These are phyloP conservation scores for Turdus rufiventris DNA, from an alignment of 2,113 vertebrate species.

Conservation along the genomic window DNA sequence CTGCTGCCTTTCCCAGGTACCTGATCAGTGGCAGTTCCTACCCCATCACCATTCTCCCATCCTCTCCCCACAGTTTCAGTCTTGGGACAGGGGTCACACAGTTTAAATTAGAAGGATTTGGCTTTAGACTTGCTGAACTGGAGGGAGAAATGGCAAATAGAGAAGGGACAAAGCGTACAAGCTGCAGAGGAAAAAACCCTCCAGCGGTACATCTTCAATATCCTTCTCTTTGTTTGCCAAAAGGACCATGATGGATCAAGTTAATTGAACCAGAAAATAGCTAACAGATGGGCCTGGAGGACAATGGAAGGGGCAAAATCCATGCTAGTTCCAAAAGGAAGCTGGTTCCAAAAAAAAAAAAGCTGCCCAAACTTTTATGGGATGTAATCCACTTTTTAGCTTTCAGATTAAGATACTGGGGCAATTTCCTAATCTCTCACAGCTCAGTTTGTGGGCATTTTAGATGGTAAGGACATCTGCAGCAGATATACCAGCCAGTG, in stretches of 20 bases:
- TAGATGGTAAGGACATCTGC: background rate
- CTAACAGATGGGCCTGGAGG: background rate
- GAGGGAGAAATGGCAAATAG: background rate
- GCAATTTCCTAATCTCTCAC: background rate
- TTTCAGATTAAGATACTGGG: background rate
- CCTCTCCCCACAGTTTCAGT: background rate
- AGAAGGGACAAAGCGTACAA: background rate
- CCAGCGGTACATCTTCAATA: background rate
- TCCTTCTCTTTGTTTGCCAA: background rate
- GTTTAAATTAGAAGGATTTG: background rate
- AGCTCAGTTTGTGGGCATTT: background rate
- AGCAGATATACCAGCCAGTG: background rate
- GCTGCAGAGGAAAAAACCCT: background rate
- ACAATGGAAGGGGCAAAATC: background rate
- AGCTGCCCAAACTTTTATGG: background rate
- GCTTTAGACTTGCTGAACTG: background rate
- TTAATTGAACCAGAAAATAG: constrained; percentile 6
- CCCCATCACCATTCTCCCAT: background rate
- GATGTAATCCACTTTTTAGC: background rate
- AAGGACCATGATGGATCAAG: background rate
- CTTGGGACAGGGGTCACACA: background rate
- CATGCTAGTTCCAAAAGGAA: background rate
- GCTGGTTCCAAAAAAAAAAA: background rate
- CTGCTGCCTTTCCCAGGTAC: background rate
- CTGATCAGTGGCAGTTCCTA: background rate